A percentile compares a stretch with the other conserved stretches of the same genome.
phyloP scores from a whole-genome alignment of 2,888 invertebrate genomes.

The Drosophila setosimentum region DNA sequence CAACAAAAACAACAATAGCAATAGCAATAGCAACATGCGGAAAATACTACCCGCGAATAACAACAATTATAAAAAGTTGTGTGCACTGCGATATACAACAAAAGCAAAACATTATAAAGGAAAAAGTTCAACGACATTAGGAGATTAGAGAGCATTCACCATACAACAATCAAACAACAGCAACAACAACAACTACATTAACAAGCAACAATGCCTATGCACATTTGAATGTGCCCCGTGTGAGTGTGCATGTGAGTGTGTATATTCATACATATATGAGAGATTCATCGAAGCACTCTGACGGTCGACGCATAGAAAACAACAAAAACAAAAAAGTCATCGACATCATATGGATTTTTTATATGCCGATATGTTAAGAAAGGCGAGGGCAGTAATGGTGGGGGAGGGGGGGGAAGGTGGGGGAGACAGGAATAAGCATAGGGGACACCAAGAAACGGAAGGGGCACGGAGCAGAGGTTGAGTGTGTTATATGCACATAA shows the following conservation, averaged over 20 bases:
- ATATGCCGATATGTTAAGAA: constrained; percentile 40
- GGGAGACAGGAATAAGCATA: constrained; percentile 28
- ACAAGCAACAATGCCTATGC: constrained; percentile 37
- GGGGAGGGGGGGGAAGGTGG: not conserved
- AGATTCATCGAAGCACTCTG: constrained; percentile 59
- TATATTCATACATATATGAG: constrained; percentile 15
- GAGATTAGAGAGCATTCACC: constrained; percentile 77
- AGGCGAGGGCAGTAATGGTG: constrained; percentile 19
- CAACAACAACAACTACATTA: constrained; percentile 36
- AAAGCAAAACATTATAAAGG: constrained; percentile 29
- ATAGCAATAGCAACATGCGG: constrained; percentile 44
- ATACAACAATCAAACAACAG: constrained; percentile 31
- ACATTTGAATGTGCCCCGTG: constrained; percentile 67
- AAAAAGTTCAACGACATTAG: constrained; percentile 76
- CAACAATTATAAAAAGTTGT: constrained; percentile 57
- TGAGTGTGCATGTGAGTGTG: constrained; percentile 11
- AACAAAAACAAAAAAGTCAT: constrained; percentile 70
- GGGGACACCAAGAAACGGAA: constrained; percentile 4
- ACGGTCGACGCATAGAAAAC: constrained; percentile 50
- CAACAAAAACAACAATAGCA: constrained; percentile 6
- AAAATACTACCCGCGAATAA: constrained; percentile 52
- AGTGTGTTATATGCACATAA: constrained; percentile 23
- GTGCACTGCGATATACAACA: constrained; percentile 43
- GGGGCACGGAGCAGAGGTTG: constrained; percentile 30
- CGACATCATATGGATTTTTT: constrained; percentile 76